Conservation (phyloP, 2,888 invertebrate genomes). For the Eutolmus rufibarbis region DNA sequence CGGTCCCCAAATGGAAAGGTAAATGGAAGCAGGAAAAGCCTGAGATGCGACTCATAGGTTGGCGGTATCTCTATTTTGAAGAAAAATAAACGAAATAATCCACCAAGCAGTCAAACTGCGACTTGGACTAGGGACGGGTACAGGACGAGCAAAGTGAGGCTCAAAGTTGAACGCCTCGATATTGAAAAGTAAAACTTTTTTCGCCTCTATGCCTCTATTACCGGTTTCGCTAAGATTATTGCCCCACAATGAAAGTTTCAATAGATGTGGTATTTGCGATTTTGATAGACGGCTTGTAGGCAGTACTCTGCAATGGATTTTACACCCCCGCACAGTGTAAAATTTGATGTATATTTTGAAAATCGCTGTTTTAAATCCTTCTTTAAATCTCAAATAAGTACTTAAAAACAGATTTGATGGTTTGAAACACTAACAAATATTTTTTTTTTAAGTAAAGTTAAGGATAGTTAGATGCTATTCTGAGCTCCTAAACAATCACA, state of each 20-base stretch:
- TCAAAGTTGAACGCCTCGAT: constrained; percentile 40
- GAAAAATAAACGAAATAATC: not conserved
- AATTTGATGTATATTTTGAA: not conserved
- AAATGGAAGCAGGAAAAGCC: not conserved
- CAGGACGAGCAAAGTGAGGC: not conserved
- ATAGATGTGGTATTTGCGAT: not conserved
- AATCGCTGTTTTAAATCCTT: no score
- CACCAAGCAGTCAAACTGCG: not conserved
- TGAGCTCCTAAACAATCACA: no score
- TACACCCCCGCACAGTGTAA: not conserved
- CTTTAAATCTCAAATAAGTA: no score
- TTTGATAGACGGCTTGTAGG: not conserved
- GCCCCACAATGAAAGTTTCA: constrained; percentile 23
- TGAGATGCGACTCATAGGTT: not conserved
- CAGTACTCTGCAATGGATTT: not conserved
- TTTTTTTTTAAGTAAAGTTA: no score
- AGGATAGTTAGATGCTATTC: no score
- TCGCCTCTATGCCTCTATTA: not conserved
- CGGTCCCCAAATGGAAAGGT: constrained; percentile 1
- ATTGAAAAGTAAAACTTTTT: constrained; percentile 41
- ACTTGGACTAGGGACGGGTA: not conserved
- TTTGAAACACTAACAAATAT: no score
- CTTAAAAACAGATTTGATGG: no score
- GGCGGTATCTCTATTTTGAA: not conserved
- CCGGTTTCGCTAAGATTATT: constrained; percentile 22